Conservation (phyloP, 2,888 invertebrate genomes). For the Apodemia mormo region DNA sequence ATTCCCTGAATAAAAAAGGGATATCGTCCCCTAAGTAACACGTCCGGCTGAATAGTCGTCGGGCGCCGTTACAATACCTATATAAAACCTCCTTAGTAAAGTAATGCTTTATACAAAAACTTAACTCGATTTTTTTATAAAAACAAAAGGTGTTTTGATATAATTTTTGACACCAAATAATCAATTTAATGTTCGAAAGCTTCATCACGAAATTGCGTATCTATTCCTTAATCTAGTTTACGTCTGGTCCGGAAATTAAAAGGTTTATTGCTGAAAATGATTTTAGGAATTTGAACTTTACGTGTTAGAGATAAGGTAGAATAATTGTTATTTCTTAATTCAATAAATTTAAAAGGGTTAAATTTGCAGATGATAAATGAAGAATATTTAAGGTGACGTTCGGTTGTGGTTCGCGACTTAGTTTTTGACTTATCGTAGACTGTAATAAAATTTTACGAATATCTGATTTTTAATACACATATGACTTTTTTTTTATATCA, state of each 20-base stretch:
- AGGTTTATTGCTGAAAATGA: slow-evolving; percentile 17
- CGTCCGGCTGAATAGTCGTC: too few species aligned
- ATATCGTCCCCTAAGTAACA: too few species aligned
- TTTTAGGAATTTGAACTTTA: not conserved
- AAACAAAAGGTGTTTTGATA: slow-evolving; percentile 26
- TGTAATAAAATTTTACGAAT: too few species aligned
- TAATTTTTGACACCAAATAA: slow-evolving; percentile 24
- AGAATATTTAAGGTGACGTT: slow-evolving; percentile 9
- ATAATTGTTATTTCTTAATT: not conserved
- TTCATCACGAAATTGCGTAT: slow-evolving; percentile 34
- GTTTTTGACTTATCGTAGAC: too few species aligned
- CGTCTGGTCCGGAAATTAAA: slow-evolving; percentile 38
- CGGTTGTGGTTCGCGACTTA: not conserved
- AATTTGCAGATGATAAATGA: slow-evolving; percentile 10
- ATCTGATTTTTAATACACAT: too few species aligned
- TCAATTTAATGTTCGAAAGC: slow-evolving; percentile 27
- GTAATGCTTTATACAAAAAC: not conserved
- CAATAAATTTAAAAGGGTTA: slow-evolving; percentile 15
- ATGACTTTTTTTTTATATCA: too few species aligned
- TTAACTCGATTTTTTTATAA: not conserved
- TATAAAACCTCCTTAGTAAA: not conserved
- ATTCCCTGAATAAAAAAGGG: too few species aligned
- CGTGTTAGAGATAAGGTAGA: not conserved
- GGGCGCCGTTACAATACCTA: too few species aligned
- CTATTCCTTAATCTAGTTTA: slow-evolving; percentile 38